These are phyloP conservation scores for Pristionchus maxplancki DNA, from an alignment of 2,888 invertebrate species.

Conservation along the genomic window DNA sequence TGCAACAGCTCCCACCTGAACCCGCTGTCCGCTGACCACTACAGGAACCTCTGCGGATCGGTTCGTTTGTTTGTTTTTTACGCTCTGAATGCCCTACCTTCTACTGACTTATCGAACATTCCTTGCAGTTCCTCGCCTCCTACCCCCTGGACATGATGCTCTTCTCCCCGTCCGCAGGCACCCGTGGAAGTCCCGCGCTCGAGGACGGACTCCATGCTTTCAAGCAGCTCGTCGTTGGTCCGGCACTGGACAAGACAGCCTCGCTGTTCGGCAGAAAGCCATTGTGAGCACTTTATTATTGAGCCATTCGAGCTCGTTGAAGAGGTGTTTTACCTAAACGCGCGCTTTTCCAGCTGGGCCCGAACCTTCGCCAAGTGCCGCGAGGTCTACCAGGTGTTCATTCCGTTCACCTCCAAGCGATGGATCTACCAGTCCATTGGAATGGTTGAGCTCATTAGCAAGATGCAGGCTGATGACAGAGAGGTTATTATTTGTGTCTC, in stretches of 20 bases:
- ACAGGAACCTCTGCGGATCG: conserved; percentile 14
- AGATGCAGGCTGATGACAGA: neutral
- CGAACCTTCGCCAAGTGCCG: conserved; percentile 17
- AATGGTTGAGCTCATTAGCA: neutral
- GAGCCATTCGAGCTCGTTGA: neutral
- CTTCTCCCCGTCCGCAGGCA: neutral
- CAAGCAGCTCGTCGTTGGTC: neutral
- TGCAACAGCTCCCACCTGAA: conserved; percentile 91
- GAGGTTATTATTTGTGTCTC: too few relatives aligned
- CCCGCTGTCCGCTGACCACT: conserved; percentile 81
- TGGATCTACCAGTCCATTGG: conserved; percentile 16
- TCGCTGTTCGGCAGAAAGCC: neutral
- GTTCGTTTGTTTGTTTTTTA: neutral
- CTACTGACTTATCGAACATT: neutral
- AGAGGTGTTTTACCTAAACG: too few relatives aligned
- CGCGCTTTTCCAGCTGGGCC: neutral
- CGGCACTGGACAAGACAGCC: neutral
- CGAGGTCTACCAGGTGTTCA: conserved; percentile 24
- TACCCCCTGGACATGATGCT: conserved; percentile 34
- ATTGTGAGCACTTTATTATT: conserved; percentile 9
- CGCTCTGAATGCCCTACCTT: neutral
- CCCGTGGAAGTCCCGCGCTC: neutral
- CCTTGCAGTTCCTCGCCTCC: neutral
- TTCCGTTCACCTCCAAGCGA: conserved; percentile 9
- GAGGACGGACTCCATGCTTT: neutral